A percentile compares a stretch with the other conserved stretches of the same genome.
Conservation (phyloP, 2,113 vertebrate genomes). For the Myiopsitta monachus region DNA sequence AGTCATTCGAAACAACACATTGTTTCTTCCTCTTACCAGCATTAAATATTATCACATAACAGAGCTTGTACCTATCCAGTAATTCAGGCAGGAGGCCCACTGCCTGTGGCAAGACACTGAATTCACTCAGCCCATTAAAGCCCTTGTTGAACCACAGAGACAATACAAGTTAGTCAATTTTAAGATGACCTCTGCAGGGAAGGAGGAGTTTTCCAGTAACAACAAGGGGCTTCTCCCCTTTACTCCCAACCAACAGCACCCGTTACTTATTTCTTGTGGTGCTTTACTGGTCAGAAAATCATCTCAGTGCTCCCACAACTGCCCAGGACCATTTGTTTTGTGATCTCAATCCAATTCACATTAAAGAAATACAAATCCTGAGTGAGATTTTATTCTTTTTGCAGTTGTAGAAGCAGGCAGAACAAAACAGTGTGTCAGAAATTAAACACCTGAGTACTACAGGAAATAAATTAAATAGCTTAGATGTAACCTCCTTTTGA, state of each 20-base stretch:
- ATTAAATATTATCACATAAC: background rate
- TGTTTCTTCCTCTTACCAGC: background rate
- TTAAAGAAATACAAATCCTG: background rate
- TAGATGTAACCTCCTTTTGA: background rate
- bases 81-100: background rate
- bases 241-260: background rate
- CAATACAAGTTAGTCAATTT: background rate
- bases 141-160: background rate
- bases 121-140: background rate
- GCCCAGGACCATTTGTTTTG: background rate
- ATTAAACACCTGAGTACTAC: background rate
- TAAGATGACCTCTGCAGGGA: background rate
- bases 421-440: background rate
- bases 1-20: background rate
- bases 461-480: background rate
- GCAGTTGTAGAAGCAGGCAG: background rate
- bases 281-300: background rate
- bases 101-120: background rate
- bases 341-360: background rate
- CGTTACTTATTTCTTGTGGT: background rate
- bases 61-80: background rate
- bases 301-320: background rate
- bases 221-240: background rate
- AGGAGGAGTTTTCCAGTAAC: background rate
- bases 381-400: background rate